Conservation (phyloP, 2,888 invertebrate genomes). For the Antheraea assamensis region DNA sequence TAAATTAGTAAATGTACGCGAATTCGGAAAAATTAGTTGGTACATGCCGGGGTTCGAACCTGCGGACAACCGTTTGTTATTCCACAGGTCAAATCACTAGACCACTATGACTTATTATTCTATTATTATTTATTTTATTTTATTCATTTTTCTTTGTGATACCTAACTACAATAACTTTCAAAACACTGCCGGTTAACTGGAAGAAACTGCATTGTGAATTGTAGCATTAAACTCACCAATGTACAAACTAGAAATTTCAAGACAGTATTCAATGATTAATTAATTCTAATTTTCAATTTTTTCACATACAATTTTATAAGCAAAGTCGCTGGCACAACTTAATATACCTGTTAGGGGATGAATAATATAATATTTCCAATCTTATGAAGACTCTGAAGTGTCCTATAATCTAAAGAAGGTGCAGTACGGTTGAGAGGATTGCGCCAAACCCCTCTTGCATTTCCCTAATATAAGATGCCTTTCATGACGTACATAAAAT, state of each 20-base stretch:
- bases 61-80: no score
- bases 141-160: no score
- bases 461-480: neutral
- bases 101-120: no score
- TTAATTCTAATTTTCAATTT: neutral
- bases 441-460: neutral
- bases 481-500: neutral
- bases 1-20: no score
- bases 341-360: neutral
- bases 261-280: neutral
- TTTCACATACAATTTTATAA: neutral
- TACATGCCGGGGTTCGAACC: no score
- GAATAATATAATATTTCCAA: conserved; percentile 4
- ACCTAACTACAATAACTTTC: no score
- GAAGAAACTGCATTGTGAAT: no score
- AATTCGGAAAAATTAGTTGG: no score
- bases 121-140: no score
- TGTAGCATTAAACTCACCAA: no score
- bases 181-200: no score
- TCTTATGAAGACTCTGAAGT: conserved; percentile 2
- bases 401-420: neutral
- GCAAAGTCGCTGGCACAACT: neutral
- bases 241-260: neutral
- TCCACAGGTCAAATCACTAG: no score
- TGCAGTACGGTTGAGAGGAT: neutral